Conservation (phyloP, 2,113 vertebrate genomes). For the Oryzias celebensis region DNA sequence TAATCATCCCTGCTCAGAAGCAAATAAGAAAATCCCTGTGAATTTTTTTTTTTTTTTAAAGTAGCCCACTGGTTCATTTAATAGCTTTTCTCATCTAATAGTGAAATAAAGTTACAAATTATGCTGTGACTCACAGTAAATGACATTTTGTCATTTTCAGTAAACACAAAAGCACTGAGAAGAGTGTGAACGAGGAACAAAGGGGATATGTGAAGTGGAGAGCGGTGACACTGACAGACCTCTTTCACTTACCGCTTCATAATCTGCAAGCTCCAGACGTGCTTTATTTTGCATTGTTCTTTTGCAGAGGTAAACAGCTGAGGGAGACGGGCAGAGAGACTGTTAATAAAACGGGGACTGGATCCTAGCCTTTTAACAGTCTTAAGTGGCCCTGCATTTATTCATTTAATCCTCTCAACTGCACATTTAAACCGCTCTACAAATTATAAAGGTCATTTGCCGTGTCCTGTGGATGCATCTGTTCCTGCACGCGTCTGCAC, state of each 20-base stretch:
- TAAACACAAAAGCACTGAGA: slow-evolving; percentile 21
- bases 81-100: slow-evolving; percentile 11
- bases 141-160: slow-evolving; percentile 24
- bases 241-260: slow-evolving; percentile 90
- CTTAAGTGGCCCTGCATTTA: slow-evolving; percentile 62
- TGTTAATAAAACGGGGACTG: slow-evolving; percentile 27
- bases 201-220: slow-evolving; percentile 19
- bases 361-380: slow-evolving; percentile 51
- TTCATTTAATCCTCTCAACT: slow-evolving; percentile 65
- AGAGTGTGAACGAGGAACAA: slow-evolving; percentile 3
- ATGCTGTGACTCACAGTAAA: slow-evolving; percentile 15
- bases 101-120: slow-evolving; percentile 9
- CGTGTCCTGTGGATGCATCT: slow-evolving; percentile 15
- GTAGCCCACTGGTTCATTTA: slow-evolving; percentile 29
- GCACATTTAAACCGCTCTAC: slow-evolving; percentile 58
- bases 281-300: slow-evolving; percentile 99
- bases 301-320: slow-evolving; percentile 99
- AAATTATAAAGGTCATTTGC: slow-evolving; percentile 57
- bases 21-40: not conserved
- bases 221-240: slow-evolving; percentile 18
- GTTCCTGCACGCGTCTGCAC: slow-evolving; percentile 10
- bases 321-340: slow-evolving; percentile 24
- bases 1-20: slow-evolving; percentile 33
- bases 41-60: not conserved
- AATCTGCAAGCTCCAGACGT: slow-evolving; percentile 94